Evolutionary conservation across 1,140 invertebrate species (phyloP).

Genomic region (Drosophila lacertosa): DNA sequence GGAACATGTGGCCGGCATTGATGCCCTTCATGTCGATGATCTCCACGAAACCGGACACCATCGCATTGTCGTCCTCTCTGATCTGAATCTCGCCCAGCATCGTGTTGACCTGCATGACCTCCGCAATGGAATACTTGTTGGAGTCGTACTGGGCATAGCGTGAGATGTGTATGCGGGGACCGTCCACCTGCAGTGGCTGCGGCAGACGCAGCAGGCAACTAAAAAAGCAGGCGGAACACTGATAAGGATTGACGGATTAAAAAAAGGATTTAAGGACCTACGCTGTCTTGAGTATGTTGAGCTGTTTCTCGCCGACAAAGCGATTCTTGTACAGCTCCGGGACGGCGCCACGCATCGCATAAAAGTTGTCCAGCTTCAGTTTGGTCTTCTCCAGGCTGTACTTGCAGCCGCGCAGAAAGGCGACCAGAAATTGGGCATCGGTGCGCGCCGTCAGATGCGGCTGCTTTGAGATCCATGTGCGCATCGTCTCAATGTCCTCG

Average conservation of each 20-base stretch:
- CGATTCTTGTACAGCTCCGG: conserved; percentile 85
- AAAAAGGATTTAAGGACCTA: conserved; percentile 25
- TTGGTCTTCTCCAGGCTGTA: conserved; percentile 88
- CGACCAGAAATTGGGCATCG: conserved; percentile 87
- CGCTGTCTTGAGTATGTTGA: conserved; percentile 72
- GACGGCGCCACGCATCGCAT: conserved; percentile 86
- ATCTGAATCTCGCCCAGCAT: conserved; percentile 84
- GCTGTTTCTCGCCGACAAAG: conserved; percentile 71
- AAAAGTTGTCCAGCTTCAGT: conserved; percentile 88
- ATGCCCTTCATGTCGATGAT: conserved; percentile 85
- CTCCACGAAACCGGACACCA: conserved; percentile 84
- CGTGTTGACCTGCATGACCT: conserved; percentile 83
- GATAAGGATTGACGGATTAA: too few relatives aligned
- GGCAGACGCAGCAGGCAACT: conserved; percentile 79
- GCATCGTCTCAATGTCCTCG: conserved; percentile 86
- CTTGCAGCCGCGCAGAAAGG: conserved; percentile 88
- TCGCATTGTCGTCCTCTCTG: conserved; percentile 84
- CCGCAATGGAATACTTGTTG: conserved; percentile 81
- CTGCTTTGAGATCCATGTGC: conserved; percentile 88
- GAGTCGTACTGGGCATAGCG: conserved; percentile 85
- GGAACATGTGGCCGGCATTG: conserved; percentile 84
- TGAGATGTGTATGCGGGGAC: conserved; percentile 85
- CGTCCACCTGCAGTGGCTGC: conserved; percentile 80
- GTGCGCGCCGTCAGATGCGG: conserved; percentile 85
- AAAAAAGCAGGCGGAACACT: not conserved